phyloP scores from a whole-genome alignment of 1,140 invertebrate genomes.

The Drosophila sp. region DNA sequence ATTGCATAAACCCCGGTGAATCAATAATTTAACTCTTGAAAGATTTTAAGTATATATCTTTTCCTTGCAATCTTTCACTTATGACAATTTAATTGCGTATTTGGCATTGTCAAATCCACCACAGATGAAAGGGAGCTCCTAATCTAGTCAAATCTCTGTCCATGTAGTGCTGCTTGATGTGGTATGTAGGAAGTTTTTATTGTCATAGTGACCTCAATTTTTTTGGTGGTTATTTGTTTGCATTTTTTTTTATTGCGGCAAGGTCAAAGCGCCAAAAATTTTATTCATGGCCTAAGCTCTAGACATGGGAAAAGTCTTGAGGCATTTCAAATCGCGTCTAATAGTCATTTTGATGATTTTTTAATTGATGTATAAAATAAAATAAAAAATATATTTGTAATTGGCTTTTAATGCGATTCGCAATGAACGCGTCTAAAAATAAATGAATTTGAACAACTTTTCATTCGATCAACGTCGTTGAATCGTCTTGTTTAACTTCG shows the following conservation, averaged over 20 bases:
- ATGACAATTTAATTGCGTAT: constrained; percentile 25
- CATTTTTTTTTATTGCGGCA: constrained; percentile 5
- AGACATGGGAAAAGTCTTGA: constrained; percentile 21
- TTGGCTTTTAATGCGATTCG: constrained; percentile 10
- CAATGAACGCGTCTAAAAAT: not conserved
- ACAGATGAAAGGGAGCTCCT: constrained; percentile 9
- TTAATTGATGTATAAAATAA: constrained; percentile 15
- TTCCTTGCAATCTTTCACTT: constrained; percentile 6
- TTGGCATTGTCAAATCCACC: constrained; percentile 20
- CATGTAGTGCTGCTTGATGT: not conserved
- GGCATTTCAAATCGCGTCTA: constrained; percentile 10
- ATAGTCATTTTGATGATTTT: constrained; percentile 16
- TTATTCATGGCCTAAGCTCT: constrained; percentile 12
- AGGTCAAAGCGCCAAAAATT: constrained; percentile 16
- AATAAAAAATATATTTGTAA: not conserved
- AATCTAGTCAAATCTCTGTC: constrained; percentile 16
- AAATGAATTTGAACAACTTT: not conserved
- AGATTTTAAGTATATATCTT: constrained; percentile 2
- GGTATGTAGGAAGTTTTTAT: constrained; percentile 22
- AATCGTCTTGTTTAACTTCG: too few species aligned
- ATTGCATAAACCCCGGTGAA: constrained; percentile 6
- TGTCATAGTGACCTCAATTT: constrained; percentile 26
- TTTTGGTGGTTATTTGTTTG: constrained; percentile 4
- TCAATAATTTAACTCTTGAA: not conserved
- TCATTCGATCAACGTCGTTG: not conserved